Evolutionary conservation across 2,888 invertebrate genomes (phyloP).

Genomic region (Drosophila demipolita): DNA sequence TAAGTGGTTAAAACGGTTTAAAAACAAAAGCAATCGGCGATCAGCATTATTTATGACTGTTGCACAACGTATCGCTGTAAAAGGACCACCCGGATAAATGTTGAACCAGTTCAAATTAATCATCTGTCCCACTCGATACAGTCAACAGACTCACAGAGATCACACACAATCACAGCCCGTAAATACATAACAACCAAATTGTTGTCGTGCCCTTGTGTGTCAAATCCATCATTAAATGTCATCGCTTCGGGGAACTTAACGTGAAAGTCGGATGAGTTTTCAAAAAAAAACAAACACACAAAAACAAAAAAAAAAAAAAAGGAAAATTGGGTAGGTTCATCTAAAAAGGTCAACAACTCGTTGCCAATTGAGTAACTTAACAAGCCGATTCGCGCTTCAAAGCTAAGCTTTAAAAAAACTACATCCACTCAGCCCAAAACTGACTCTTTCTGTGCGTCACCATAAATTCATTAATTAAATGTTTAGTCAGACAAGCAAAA

Average conservation of each 20-base stretch:
- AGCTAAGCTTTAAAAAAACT: constrained; percentile 7
- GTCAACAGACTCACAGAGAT: constrained; percentile 22
- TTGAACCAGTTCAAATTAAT: constrained; percentile 62
- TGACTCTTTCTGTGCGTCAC: not conserved
- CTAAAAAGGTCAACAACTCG: constrained; percentile 76
- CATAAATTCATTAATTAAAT: not conserved
- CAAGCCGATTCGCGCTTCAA: constrained; percentile 39
- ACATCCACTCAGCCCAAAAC: not conserved
- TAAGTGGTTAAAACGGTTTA: constrained; percentile 40
- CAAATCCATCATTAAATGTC: constrained; percentile 85
- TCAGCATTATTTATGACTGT: constrained; percentile 69
- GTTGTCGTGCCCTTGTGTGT: constrained; percentile 84
- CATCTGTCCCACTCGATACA: constrained; percentile 57
- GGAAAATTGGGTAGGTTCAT: constrained; percentile 46
- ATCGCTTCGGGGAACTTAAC: constrained; percentile 79
- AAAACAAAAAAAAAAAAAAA: constrained; percentile 11
- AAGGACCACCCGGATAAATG: constrained; percentile 71
- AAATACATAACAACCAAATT: constrained; percentile 48
- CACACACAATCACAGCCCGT: constrained; percentile 25
- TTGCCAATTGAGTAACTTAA: constrained; percentile 73
- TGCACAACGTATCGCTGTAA: constrained; percentile 61
- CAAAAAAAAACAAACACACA: constrained; percentile 24
- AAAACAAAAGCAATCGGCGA: constrained; percentile 53
- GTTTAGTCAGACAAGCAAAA: not conserved
- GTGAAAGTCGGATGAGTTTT: constrained; percentile 60